Base-by-base conservation (phyloP, 1,140 invertebrate species). In the Temnothorax curvispinosus region DNA sequence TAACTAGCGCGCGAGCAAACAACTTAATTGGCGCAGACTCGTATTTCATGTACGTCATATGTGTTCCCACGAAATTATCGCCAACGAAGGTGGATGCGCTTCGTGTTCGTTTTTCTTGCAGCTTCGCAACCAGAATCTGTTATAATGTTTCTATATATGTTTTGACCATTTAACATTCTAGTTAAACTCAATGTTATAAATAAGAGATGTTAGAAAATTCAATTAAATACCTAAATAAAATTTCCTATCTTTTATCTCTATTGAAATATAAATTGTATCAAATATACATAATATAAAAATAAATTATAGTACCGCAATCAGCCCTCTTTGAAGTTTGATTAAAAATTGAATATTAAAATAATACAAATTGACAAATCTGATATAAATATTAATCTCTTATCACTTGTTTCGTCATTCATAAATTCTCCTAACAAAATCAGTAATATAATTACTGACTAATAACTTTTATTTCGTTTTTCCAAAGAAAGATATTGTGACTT, bases 1-100 rank as follows among this genome's bases (percentile, higher is more conserved):
- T 75, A 84, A 84, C 69, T 47, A 56, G 69, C 62, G 54, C 54
- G 67, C 13, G 27, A 8, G 80, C 80, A 75, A 84, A 84, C 80
- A 75, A 75, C 69, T 84, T 84, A 84, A 84, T 84, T 84, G 80
- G 69, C 69, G 41, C 54, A n/a, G 80, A 58, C 67, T 82, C 80
- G 69, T 75, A 75, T 84, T 84, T 84, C 80, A 84, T 5, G 69
- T 27, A 69, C 54, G 52, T 74, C 80, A 74, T 74, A 21, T 60
- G 80, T 75, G 52, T 56, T 75, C 56, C 56, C 54, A 47, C 54
- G 80, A 75, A 75, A 84, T 84, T 84, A 84, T 75, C 44, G 27
- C 80, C 32, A 56, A 9, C 52, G 52, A 2, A 32, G 80, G 54
- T 47, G 9, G 5, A 38, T 15, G 21, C 9, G 54, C 56, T 69